Conservation (phyloP, 1,140 invertebrate species). For the Plutomurus gul region DNA sequence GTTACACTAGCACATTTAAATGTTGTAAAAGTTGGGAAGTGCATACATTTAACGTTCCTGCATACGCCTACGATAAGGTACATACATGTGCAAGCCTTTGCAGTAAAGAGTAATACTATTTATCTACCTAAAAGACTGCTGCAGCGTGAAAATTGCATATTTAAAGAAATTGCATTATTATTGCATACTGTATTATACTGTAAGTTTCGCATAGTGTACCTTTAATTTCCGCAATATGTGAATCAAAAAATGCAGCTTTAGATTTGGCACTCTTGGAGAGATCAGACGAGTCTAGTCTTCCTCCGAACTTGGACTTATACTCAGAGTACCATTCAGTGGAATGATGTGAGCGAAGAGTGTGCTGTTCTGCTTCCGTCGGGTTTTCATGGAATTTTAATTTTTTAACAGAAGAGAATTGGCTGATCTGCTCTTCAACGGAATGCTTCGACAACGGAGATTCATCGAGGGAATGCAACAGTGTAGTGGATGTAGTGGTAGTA, state of each 20-base stretch:
- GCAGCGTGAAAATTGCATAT: no score
- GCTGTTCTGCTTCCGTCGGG: not conserved
- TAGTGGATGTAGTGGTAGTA: not conserved
- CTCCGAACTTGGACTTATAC: slow-evolving; percentile 18
- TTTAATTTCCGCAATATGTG: slow-evolving; percentile 83
- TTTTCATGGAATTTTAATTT: not conserved
- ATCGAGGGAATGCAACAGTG: not conserved
- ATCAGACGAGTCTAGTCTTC: slow-evolving; percentile 9
- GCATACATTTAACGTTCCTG: no score
- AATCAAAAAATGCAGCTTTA: slow-evolving; percentile 60
- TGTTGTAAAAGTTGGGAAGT: no score
- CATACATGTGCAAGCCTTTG: no score
- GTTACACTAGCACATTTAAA: no score
- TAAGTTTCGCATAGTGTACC: slow-evolving; percentile 58
- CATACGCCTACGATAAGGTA: no score
- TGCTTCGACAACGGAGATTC: not conserved
- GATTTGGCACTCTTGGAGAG: slow-evolving; percentile 42
- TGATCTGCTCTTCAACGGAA: not conserved
- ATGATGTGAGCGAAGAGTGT: not conserved
- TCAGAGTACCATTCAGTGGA: slow-evolving; percentile 23
- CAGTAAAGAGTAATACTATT: no score
- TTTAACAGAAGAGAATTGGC: not conserved
- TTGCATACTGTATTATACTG: no score
- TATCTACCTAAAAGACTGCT: no score
- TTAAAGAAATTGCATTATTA: no score